Base-by-base conservation (phyloP, 2,797 vertebrate genomes). In the Cyclura pinguis region DNA sequence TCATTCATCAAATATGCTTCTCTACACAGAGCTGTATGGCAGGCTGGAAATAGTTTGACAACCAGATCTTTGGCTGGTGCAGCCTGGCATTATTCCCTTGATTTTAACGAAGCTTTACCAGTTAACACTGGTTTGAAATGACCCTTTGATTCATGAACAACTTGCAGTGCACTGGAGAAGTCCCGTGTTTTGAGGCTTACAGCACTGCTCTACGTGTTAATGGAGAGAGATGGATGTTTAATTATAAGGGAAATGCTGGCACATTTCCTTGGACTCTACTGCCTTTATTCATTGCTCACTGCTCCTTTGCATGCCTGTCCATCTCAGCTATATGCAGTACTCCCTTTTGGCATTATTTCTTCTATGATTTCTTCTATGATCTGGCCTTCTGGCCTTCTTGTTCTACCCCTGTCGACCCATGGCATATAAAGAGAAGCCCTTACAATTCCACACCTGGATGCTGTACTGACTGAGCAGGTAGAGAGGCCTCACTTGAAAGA, bases 31-130 rank as follows among this genome's bases (percentile, higher is more conserved):
- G 82, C 88, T 87, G 52, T 80, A 69, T 0, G 5, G 81, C 52
- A 91, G 92, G 62, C 50, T 67, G 90, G 69, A 87, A 94, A 83
- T 82, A 85, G 29, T 38, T 89, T 85, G 77, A 91, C 73, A 73
- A 84, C 55, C 77, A 91, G 12, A 88, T 38, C 88, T 94, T 85
- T 93, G 86, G 84, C 82, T 52, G n/a, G 24, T 87, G 2, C 29
- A 74, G 74, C 72, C 13, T 35, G 72, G 57, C 69, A 89, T 35
- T 88, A 16, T 84, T 90, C 47, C 80, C 10, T 86, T 77, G 64
- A 5, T 64, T 87, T 91, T 93, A 69, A 85, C 27, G 59, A 69
- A 55, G n/a, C 27, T 55, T 47, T 8, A 80, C 52, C 78, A 88
- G 0, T 82, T 91, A 89, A 78, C 62, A 62, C 16, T 74, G 47